These are phyloP conservation scores for Tragopan temminckii DNA, from an alignment of 2,797 vertebrate genomes.

Conservation along the genomic window DNA sequence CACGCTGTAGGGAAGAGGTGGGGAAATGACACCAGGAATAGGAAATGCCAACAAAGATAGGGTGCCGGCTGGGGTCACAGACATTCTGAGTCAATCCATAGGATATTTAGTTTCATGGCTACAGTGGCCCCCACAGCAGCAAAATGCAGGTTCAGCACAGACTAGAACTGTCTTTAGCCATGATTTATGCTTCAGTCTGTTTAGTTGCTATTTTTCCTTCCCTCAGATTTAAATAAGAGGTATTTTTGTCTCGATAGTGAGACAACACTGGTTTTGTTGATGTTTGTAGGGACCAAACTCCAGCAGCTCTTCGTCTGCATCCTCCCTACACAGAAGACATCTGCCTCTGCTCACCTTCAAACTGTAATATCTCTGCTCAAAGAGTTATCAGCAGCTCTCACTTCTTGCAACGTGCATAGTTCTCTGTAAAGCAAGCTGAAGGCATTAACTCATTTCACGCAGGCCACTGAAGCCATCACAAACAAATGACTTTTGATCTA, in stretches of 20 bases:
- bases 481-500: background rate
- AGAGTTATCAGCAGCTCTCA: background rate
- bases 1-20: rapidly evolving
- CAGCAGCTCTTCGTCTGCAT: background rate
- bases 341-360: background rate
- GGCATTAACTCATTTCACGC: background rate
- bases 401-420: background rate
- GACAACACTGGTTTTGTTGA: background rate
- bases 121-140: rapidly evolving
- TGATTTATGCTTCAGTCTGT: background rate
- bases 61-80: rapidly evolving
- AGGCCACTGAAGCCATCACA: background rate
- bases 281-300: background rate
- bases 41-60: rapidly evolving
- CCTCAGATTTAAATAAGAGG: background rate
- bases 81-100: background rate
- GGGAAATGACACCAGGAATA: background rate
- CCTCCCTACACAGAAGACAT: background rate
- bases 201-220: background rate
- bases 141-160: background rate
- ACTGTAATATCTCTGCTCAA: background rate
- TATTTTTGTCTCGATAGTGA: background rate
- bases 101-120: background rate
- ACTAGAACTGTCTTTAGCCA: background rate
- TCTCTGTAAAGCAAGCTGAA: background rate